Percentiles rank a stretch among this genome's conserved stretches.
Conservation (phyloP, 2,888 invertebrate species). For the Noctua janthe region DNA sequence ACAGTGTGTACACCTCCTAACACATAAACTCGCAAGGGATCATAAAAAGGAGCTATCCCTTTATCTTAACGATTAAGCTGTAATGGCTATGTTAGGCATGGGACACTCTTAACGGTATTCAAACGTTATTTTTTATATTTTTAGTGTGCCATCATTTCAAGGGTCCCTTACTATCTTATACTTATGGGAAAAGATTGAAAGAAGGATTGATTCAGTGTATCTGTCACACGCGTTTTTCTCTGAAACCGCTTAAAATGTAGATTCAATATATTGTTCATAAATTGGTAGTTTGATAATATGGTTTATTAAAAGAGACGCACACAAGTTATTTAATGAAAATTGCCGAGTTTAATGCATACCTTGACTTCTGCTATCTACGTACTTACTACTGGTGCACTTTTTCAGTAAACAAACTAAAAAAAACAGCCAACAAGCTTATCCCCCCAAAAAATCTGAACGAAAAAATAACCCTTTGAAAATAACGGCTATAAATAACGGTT, state of each 20-base stretch:
- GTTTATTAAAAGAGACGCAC: background rate
- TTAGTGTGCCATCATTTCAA: background rate
- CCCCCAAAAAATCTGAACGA: background rate
- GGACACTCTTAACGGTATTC: slow-evolving; percentile 44
- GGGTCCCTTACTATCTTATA: background rate
- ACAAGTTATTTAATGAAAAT: background rate
- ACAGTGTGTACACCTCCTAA: slow-evolving; percentile 16
- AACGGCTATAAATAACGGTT: slow-evolving; percentile 61
- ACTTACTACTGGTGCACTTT: background rate
- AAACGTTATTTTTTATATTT: slow-evolving; percentile 38
- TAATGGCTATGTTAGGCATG: slow-evolving; percentile 61
- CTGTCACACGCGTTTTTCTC: background rate
- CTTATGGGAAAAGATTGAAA: background rate
- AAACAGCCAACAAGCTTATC: background rate
- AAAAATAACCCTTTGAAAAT: slow-evolving; percentile 51
- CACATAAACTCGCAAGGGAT: slow-evolving; percentile 58
- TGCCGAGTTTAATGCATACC: background rate
- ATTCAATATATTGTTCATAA: background rate
- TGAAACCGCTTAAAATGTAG: background rate
- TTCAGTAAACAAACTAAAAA: background rate
- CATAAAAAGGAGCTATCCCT: slow-evolving; percentile 68
- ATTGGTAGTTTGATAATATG: too few species aligned
- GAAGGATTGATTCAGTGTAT: background rate
- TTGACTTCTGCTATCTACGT: background rate
- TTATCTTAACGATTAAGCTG: slow-evolving; percentile 66